Evolutionary conservation across 2,888 invertebrate genomes (phyloP).

Genomic region (Drosophila recens): DNA sequence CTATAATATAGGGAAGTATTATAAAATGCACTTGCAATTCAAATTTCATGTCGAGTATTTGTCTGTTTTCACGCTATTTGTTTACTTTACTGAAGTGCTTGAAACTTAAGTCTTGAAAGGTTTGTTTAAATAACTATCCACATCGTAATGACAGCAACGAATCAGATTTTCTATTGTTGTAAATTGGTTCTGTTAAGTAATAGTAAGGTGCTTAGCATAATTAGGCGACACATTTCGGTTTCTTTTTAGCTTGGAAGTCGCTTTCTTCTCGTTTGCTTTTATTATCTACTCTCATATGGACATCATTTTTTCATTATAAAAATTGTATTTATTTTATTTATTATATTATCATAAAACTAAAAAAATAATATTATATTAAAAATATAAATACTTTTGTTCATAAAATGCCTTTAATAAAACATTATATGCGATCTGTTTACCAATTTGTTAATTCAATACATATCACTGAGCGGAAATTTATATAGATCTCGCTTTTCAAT

Average conservation of each 20-base stretch:
- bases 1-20: not conserved
- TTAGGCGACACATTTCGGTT: not conserved
- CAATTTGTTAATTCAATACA: conserved; percentile 36
- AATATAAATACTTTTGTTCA: no score
- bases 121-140: conserved; percentile 29
- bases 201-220: conserved; percentile 2
- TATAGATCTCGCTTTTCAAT: no score
- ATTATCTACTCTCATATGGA: not conserved
- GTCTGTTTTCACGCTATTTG: conserved; percentile 16
- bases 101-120: conserved; percentile 14
- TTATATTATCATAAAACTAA: not conserved
- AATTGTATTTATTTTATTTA: not conserved
- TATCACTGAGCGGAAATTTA: conserved; percentile 28
- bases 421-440: conserved; percentile 34
- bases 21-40: not conserved
- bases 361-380: no score
- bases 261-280: not conserved
- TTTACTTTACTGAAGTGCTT: conserved; percentile 25
- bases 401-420: not conserved
- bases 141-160: conserved; percentile 8
- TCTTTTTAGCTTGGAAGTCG: not conserved
- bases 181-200: conserved; percentile 9
- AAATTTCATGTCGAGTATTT: conserved; percentile 22
- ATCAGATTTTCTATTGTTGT: not conserved
- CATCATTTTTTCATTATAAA: not conserved